Conservation (phyloP, 2,113 vertebrate genomes). For the Triplophysa siluroides region DNA sequence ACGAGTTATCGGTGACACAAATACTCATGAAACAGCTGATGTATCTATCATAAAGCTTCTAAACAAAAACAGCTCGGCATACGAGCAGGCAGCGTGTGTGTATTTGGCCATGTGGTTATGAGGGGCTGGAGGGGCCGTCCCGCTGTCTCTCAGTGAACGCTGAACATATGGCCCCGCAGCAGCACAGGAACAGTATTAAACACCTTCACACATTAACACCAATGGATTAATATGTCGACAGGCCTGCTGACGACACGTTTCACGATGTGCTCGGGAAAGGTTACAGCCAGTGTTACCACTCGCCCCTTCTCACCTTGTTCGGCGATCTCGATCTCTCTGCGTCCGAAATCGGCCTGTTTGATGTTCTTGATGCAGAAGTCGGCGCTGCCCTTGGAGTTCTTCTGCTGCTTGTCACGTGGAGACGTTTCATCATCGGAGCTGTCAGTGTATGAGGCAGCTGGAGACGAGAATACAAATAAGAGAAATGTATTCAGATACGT, state of each 20-base stretch:
- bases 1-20: too few species aligned
- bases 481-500: too few species aligned
- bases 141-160: constrained; percentile 27
- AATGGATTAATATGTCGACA: not conserved
- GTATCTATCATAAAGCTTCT: not conserved
- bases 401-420: constrained; percentile 96
- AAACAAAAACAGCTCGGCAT: not conserved
- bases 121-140: not conserved
- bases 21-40: too few species aligned
- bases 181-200: constrained; percentile 44
- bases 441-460: constrained; percentile 98
- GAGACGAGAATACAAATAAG: not conserved
- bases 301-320: constrained; percentile 82
- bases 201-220: constrained; percentile 25
- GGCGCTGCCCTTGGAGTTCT: constrained; percentile 91
- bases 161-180: constrained; percentile 54
- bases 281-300: not conserved
- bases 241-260: not conserved
- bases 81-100: not conserved
- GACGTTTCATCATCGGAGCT: constrained; percentile 98
- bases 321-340: constrained; percentile 96
- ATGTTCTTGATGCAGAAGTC: constrained; percentile 99
- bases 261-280: not conserved
- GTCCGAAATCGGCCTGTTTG: constrained; percentile 96
- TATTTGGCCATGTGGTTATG: constrained; percentile 14